These are phyloP conservation scores for Miltochrista miniata DNA, from an alignment of 2,888 invertebrate species.

Conservation along the genomic window DNA sequence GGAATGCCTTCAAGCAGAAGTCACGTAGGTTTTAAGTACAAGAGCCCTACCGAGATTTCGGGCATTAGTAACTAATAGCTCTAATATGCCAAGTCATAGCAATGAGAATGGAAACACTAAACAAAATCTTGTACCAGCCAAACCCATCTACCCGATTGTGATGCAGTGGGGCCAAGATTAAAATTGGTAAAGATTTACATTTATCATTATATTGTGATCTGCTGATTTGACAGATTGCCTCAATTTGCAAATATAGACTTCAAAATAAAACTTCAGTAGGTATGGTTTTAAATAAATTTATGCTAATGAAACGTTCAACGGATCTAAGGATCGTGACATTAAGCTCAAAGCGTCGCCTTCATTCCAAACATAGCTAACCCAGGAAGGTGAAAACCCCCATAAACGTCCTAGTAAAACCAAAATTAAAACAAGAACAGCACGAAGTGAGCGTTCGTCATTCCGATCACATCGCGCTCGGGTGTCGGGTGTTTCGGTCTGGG, in stretches of 20 bases:
- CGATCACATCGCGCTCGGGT: conserved; percentile 27
- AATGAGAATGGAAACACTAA: too few species aligned
- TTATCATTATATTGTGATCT: too few species aligned
- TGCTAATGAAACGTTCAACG: too few species aligned
- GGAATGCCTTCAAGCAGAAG: not conserved
- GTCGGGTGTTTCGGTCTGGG: conserved; percentile 36
- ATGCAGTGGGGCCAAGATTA: too few species aligned
- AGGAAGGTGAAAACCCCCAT: conserved; percentile 26
- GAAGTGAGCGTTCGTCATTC: conserved; percentile 34
- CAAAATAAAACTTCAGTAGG: not conserved
- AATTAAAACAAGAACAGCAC: conserved; percentile 29
- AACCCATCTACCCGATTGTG: too few species aligned
- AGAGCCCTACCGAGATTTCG: too few species aligned
- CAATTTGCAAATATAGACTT: not conserved
- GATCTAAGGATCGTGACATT: not conserved
- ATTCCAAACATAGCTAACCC: not conserved
- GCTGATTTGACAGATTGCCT: too few species aligned
- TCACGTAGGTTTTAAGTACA: too few species aligned
- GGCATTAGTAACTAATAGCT: too few species aligned
- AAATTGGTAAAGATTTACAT: too few species aligned
- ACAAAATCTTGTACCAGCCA: too few species aligned
- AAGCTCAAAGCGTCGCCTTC: not conserved
- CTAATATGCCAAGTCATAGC: too few species aligned
- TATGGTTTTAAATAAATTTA: not conserved
- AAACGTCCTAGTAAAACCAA: conserved; percentile 26